These are phyloP conservation scores for Habrosyne pyritoides DNA, from an alignment of 2,888 invertebrate genomes.

Conservation along the genomic window DNA sequence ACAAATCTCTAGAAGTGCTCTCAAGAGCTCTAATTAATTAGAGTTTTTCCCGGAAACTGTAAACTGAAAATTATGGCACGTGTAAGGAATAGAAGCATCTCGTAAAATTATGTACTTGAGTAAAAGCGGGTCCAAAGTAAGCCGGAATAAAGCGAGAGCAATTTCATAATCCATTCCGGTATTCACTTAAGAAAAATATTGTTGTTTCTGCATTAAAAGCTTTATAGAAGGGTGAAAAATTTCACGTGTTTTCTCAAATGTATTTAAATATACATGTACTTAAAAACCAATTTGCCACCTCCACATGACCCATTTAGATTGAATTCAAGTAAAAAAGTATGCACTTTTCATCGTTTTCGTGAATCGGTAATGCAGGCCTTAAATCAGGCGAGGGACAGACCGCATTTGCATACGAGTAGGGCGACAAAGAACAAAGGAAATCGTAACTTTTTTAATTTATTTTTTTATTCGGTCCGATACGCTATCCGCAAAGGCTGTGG, in stretches of 20 bases:
- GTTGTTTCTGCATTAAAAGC: too few relatives aligned
- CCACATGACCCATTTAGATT: constrained; percentile 29
- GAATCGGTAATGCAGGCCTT: constrained; percentile 66
- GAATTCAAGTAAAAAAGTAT: constrained; percentile 31
- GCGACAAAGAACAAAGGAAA: constrained; percentile 80
- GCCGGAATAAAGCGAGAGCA: background rate
- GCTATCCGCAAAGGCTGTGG: constrained; percentile 65
- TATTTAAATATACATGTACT: background rate
- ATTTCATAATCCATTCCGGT: background rate
- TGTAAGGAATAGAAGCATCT: background rate
- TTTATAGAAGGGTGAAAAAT: too few relatives aligned
- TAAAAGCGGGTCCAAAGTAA: background rate
- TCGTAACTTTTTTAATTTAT: constrained; percentile 30
- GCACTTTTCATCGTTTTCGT: constrained; percentile 64
- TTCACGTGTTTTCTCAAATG: background rate
- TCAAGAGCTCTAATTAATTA: background rate
- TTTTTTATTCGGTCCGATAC: constrained; percentile 57
- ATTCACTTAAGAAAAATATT: too few relatives aligned
- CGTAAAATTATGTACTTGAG: background rate
- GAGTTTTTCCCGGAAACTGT: background rate
- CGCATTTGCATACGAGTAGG: constrained; percentile 77
- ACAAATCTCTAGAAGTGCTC: background rate
- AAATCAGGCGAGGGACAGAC: constrained; percentile 66
- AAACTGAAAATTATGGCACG: background rate
- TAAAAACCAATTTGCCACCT: constrained; percentile 21